Evolutionary conservation across 64 coral and sea anemone genomes (phyloP).

Genomic region (Montipora cactus): DNA sequence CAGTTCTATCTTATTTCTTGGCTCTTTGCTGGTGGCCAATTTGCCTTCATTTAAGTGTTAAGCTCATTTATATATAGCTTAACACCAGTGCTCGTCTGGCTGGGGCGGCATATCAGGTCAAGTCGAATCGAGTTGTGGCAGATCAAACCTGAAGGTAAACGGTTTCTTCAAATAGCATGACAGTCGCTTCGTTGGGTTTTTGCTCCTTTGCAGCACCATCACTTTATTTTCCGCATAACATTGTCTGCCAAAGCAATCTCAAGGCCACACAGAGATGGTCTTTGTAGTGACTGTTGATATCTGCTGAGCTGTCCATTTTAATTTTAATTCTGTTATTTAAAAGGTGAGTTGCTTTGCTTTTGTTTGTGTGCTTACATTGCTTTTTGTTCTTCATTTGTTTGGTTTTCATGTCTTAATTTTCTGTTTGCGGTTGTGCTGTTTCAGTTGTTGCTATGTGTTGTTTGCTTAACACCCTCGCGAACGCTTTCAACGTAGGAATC

Average conservation of each 20-base stretch:
- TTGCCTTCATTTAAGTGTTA: no score
- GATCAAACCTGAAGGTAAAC: no score
- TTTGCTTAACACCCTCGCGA: neutral
- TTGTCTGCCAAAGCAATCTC: neutral
- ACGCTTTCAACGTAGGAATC: neutral
- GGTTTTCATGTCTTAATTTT: neutral
- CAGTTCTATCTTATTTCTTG: no score
- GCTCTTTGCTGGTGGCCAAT: no score
- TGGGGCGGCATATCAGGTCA: no score
- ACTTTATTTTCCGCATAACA: neutral
- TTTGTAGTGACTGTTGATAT: neutral
- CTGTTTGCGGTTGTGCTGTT: neutral
- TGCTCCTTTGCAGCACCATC: neutral
- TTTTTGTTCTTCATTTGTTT: neutral
- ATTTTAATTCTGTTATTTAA: neutral
- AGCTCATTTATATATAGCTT: no score
- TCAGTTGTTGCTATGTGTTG: neutral
- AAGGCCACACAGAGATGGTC: neutral
- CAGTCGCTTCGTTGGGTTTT: neutral
- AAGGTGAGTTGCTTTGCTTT: conserved; percentile 43
- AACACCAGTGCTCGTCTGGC: no score
- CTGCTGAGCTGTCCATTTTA: neutral
- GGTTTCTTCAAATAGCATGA: no score
- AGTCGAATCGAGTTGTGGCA: no score
- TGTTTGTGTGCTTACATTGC: conserved; percentile 3